phyloP scores from a whole-genome alignment of 2,888 invertebrate species.

The Lasioglossum leucozonium region DNA sequence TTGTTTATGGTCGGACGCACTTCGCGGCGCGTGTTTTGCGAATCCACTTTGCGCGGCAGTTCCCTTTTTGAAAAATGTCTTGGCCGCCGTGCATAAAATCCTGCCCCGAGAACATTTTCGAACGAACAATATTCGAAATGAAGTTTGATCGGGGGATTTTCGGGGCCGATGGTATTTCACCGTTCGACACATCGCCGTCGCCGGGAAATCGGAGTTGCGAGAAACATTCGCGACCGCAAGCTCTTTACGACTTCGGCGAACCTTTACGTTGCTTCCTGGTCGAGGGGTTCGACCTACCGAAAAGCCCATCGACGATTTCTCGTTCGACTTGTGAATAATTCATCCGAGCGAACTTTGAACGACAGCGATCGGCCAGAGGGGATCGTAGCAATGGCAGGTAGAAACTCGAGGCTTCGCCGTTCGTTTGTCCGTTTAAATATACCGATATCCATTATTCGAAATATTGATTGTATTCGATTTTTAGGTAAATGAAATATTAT shows the following conservation, averaged over 20 bases:
- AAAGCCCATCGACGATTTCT: constrained; percentile 38
- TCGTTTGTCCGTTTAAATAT: background rate
- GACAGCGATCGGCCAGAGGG: background rate
- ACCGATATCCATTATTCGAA: too few species aligned
- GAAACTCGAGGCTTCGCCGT: background rate
- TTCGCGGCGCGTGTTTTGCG: background rate
- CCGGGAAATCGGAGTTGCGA: background rate
- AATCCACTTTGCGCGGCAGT: background rate
- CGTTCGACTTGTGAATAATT: constrained; percentile 53
- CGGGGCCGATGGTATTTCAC: background rate
- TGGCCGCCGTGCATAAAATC: background rate
- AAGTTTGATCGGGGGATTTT: background rate
- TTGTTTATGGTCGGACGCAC: constrained; percentile 8
- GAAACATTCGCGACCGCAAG: background rate
- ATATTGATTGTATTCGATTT: too few species aligned
- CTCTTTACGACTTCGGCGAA: background rate
- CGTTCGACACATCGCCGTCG: background rate
- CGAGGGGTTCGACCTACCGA: constrained; percentile 15
- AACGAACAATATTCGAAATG: background rate
- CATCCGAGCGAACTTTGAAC: constrained; percentile 35
- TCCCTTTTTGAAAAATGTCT: background rate
- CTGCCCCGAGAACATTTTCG: background rate
- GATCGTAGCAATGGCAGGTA: background rate
- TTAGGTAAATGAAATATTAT: too few species aligned
- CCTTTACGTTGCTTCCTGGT: constrained; percentile 22